Conservation (phyloP, 2,113 vertebrate species). For the Nestor notabilis region DNA sequence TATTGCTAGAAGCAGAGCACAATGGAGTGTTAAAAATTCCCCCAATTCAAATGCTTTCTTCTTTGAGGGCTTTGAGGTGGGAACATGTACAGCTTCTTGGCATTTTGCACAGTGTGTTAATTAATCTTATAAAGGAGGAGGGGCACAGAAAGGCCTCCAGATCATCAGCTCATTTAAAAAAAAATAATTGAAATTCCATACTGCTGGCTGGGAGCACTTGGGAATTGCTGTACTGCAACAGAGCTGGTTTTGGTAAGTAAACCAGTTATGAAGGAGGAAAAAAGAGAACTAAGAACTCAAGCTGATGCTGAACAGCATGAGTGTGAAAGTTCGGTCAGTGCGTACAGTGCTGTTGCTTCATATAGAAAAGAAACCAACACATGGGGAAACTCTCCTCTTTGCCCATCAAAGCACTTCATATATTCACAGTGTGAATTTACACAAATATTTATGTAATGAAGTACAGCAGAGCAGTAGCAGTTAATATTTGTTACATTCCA, state of each 20-base stretch:
- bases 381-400: not conserved
- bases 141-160: not conserved
- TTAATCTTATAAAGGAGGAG: not conserved
- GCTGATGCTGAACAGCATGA: constrained; percentile 32
- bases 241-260: not conserved
- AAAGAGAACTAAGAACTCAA: constrained; percentile 45
- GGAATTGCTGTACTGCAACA: not conserved
- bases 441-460: constrained; percentile 62
- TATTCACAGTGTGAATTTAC: constrained; percentile 59
- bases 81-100: not conserved
- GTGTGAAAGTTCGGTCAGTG: not conserved
- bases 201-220: not conserved
- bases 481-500: constrained; percentile 60
- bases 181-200: not conserved
- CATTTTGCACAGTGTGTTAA: not conserved
- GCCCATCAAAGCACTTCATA: constrained; percentile 32
- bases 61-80: not conserved
- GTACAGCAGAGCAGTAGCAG: constrained; percentile 46
- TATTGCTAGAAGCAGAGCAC: not conserved
- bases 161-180: not conserved
- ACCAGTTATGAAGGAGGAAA: not conserved
- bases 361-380: constrained; percentile 33
- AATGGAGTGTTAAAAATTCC: not conserved
- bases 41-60: not conserved
- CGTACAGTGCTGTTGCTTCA: not conserved